Evolutionary conservation across 2,888 invertebrate genomes (phyloP), one percentile per base, ranked within the genome.

Genomic region (Drosophila pseudotakahashii): DNA sequence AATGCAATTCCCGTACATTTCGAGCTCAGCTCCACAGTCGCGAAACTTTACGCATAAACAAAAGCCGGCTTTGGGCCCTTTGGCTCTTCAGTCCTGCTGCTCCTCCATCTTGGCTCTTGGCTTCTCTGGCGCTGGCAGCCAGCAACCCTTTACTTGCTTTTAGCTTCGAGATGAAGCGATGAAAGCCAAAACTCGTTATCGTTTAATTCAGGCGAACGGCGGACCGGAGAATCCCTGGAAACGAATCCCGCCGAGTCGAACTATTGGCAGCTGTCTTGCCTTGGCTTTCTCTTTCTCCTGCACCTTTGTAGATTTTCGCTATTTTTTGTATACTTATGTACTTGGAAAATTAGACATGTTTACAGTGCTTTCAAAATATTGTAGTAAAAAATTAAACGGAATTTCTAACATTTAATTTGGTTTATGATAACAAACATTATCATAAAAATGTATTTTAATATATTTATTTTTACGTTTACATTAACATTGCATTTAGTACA

Each of bases 141-240:
- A 41, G 51, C 59, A 75, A 50, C 64, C 52, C 71, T 76, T 59
- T 48, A 63, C 53, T 39, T 62, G 52, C 76, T 63, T 52, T 76
- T 76, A 74, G 72, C 57, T 58, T 63, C 74, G 58, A 76, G 76
- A 72, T 69, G 48, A 76, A 69, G 69, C 71, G 77, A 63, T 62
- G 86, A 71, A 79, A 88, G 87, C 88, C 84, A 89, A 87, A 87
- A 89, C 81, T 82, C 88, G 81, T 82, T 82, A 82, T 89, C 89
- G 87, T 83, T 87, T 89, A 89, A 82, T 89, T 80, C 78, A 70
- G 72, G 60, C 64, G 58, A 78, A 73, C 48, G 50, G 67, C 50
- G 44, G 19, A 13, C 41, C 34, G 55, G 11, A 50, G 50, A 45
- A 70, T 45, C 48, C 41, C 41, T 52, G 50, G 39, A 48, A 50